Evolutionary conservation across 2,888 invertebrate species (phyloP).

Genomic region (Ornithoptera priamus): DNA sequence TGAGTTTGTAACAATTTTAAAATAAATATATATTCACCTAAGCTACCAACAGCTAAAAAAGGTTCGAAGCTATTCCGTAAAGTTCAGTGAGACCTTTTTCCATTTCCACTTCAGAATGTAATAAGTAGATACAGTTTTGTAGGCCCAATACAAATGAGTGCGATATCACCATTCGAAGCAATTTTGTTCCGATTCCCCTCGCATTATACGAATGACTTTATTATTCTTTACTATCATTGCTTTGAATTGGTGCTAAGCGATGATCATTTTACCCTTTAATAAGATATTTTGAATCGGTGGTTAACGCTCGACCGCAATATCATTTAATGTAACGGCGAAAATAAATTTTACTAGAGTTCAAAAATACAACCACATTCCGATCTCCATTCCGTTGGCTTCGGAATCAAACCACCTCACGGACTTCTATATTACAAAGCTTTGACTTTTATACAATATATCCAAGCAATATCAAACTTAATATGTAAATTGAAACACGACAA

Average conservation of each 20-base stretch:
- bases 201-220: conserved; percentile 18
- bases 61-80: not conserved
- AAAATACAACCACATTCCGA: no score
- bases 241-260: not conserved
- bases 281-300: not conserved
- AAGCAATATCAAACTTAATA: no score
- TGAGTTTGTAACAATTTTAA: not conserved
- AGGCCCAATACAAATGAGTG: conserved; percentile 7
- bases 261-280: not conserved
- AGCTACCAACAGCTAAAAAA: not conserved
- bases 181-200: conserved; percentile 17
- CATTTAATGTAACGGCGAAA: no score
- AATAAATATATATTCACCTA: not conserved
- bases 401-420: no score
- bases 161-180: conserved; percentile 15
- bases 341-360: no score
- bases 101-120: conserved; percentile 16
- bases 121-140: conserved; percentile 24
- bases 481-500: no score
- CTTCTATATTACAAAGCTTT: no score
- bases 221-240: conserved; percentile 4
- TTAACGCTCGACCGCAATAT: no score
- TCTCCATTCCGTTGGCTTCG: no score
- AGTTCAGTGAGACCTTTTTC: not conserved
- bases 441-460: no score